phyloP scores from a whole-genome alignment of 2,797 vertebrate genomes.

The Amazona finschi region DNA sequence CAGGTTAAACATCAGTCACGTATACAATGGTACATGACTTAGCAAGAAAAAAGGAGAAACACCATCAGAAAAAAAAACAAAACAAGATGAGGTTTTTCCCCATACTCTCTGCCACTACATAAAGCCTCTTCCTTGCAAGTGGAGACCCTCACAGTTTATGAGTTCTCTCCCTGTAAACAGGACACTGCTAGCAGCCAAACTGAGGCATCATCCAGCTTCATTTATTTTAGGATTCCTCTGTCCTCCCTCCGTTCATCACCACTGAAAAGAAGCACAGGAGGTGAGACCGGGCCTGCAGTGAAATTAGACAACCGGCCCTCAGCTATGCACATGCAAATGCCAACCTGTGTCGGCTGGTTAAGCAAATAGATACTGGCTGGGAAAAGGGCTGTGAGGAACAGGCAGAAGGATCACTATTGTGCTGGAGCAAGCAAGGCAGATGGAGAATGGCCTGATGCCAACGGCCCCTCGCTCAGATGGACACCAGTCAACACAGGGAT shows the following conservation, averaged over 20 bases:
- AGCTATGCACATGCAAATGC: background rate
- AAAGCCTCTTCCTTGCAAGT: background rate
- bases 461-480: background rate
- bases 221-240: background rate
- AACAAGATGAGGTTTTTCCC: background rate
- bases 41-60: background rate
- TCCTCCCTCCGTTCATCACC: background rate
- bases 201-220: background rate
- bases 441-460: rapidly evolving
- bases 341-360: background rate
- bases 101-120: background rate
- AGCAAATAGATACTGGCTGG: background rate
- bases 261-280: background rate
- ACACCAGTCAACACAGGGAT: background rate
- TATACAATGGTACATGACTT: background rate
- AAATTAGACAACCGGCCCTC: background rate
- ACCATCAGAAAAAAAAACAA: background rate
- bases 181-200: background rate
- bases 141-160: background rate
- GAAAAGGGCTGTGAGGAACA: background rate
- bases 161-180: background rate
- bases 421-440: background rate
- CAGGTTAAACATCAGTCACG: background rate
- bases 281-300: background rate
- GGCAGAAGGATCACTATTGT: background rate